Percentiles rank a stretch among this genome's conserved stretches.
Evolutionary conservation across 1,140 invertebrate genomes (phyloP).

Genomic region (Lasaia peninsularis): DNA sequence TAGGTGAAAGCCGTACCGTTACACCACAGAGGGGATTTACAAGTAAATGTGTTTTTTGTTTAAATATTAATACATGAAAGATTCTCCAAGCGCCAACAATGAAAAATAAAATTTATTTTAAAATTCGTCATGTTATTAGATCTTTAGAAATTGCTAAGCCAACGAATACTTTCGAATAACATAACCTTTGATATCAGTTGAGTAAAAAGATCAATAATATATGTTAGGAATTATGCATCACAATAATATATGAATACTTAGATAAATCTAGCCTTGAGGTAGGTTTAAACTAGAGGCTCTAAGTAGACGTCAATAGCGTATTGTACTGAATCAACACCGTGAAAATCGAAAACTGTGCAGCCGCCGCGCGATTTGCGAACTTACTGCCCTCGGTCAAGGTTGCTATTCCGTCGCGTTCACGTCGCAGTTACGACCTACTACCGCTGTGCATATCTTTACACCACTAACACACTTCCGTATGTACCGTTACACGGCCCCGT

Average conservation of each 20-base stretch:
- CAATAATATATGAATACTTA: conserved; percentile 21
- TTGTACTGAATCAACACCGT: conserved; percentile 70
- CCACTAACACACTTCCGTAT: conserved; percentile 73
- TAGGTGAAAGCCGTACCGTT: too few species aligned
- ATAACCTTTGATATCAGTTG: background rate
- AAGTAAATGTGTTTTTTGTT: too few species aligned
- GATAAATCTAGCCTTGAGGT: conserved; percentile 58
- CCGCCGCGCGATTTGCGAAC: conserved; percentile 35
- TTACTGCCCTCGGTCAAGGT: conserved; percentile 55
- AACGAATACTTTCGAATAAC: too few species aligned
- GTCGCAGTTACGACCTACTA: conserved; percentile 45
- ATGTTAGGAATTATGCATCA: background rate
- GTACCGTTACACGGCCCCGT: conserved; percentile 73
- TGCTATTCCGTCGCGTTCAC: conserved; percentile 33
- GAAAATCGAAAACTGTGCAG: conserved; percentile 68
- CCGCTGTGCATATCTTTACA: conserved; percentile 44
- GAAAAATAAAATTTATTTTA: too few species aligned
- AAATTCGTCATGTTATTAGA: too few species aligned
- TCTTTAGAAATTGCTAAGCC: too few species aligned
- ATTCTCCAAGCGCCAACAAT: too few species aligned
- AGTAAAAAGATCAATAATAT: background rate
- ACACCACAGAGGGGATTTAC: too few species aligned
- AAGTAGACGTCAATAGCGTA: conserved; percentile 51
- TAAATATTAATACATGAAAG: too few species aligned
- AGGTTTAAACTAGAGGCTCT: conserved; percentile 58